A percentile compares a stretch with the other conserved stretches of the same genome.
Evolutionary conservation across 2,797 vertebrate species (phyloP).

Genomic region (Acanthis flammea): DNA sequence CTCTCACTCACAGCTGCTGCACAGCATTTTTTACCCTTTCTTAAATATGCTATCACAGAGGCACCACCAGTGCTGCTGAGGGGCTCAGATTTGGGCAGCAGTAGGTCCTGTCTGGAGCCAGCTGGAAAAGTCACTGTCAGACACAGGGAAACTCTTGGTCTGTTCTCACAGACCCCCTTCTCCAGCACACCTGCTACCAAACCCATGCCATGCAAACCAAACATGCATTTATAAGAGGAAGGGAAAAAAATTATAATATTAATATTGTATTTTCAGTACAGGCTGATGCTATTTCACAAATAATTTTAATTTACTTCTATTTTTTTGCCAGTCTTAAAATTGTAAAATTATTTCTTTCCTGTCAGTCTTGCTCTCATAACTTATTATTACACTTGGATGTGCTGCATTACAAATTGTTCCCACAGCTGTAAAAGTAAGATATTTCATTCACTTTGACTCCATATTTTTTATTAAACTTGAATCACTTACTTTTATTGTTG

Average conservation of each 20-base stretch:
- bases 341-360: conserved; percentile 11
- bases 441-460: conserved; percentile 21
- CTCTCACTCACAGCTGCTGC: not conserved
- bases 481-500: conserved; percentile 39
- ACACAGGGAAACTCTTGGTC: too few relatives aligned
- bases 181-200: not conserved
- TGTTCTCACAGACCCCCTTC: not conserved
- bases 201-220: fast-evolving
- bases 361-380: conserved; percentile 6
- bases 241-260: not conserved
- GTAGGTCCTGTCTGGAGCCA: not conserved
- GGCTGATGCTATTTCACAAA: not conserved
- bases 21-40: not conserved
- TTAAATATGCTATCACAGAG: not conserved
- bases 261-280: conserved; percentile 13
- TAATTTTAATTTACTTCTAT: conserved; percentile 37
- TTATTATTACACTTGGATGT: conserved; percentile 10
- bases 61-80: fast-evolving
- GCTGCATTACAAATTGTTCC: not conserved
- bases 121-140: not conserved
- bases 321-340: not conserved
- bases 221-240: not conserved
- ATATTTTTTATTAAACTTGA: conserved; percentile 44
- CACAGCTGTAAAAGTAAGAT: not conserved
- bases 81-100: not conserved